A percentile compares a stretch with the other conserved stretches of the same genome.
phyloP scores from a whole-genome alignment of 2,797 vertebrate species.

The Sebastiscus tertius region DNA sequence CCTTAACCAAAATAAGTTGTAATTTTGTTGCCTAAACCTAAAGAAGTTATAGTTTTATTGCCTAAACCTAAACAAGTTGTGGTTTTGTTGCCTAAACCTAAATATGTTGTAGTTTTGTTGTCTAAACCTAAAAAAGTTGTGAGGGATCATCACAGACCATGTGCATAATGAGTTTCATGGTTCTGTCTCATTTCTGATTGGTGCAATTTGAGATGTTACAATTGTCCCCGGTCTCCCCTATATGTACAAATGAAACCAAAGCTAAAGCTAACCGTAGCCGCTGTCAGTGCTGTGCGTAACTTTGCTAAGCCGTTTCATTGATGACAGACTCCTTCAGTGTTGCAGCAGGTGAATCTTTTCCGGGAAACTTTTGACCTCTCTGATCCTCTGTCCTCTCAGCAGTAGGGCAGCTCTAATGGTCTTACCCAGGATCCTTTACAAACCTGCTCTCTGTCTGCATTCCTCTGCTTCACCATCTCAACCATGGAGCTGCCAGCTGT shows the following conservation, averaged over 20 bases:
- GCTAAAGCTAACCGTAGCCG: background rate
- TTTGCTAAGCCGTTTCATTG: background rate
- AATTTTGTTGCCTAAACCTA: too few species aligned
- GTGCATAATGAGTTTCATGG: too few species aligned
- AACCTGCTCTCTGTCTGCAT: background rate
- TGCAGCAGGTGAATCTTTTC: conserved; percentile 6
- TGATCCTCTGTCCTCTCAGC: conserved; percentile 21
- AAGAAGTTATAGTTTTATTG: too few species aligned
- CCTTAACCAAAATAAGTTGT: too few species aligned
- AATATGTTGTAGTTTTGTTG: too few species aligned
- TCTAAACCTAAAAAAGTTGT: too few species aligned
- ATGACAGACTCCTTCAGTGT: background rate
- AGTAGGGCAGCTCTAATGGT: conserved; percentile 25
- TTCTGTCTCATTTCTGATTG: too few species aligned
- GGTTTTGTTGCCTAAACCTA: too few species aligned
- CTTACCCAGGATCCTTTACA: conserved; percentile 17
- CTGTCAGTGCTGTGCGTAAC: background rate
- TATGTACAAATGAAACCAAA: background rate
- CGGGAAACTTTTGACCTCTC: conserved; percentile 12
- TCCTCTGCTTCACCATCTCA: background rate
- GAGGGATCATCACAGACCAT: too few species aligned
- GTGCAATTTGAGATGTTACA: too few species aligned
- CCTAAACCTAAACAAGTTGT: too few species aligned
- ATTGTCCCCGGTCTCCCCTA: background rate
- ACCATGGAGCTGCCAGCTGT: background rate